Evolutionary conservation across 2,113 vertebrate genomes (phyloP), one percentile per base, ranked within the genome.

Genomic region (Phalacrocorax carbo): DNA sequence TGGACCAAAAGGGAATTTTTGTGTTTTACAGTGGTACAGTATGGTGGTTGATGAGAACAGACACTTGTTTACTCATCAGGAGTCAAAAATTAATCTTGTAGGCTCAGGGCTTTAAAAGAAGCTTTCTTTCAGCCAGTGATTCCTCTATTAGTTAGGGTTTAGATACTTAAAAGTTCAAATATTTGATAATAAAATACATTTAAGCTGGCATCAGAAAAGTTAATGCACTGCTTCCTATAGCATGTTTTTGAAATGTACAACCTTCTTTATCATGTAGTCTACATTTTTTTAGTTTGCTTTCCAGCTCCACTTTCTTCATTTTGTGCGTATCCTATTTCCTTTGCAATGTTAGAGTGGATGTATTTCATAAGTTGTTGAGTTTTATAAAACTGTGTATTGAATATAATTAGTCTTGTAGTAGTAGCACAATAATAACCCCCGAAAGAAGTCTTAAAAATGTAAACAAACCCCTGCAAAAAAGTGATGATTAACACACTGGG

Each of bases 61-160:
- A 46, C 73, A 81, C 86, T 96, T 94, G 89, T 90, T 93, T 88
- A 93, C 94, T 91, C 87, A 92, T 89, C 30, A 34, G 40, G 58
- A 89, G 80, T 94, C 65, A 94, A 96, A 98, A 98, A 96, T 54
- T 94, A 94, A 95, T 95, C 58, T 76, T 77, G 51, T 44, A 72
- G 83, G 72, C 58, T 96, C 65, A 89, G 52, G 44, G 42, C 44
- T 90, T 83, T 92, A 88, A 95, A 86, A 86, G 90, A 95, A 89
- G 64, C 66, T 95, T 92, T 86, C 90, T 95, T 96, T 95, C 93
- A 93, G 95, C 87, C 90, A 92, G 92, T 90, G 94, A 97, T 95
- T 97, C 90, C 86, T 86, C 97, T 94, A 98, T 97, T 97, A 97
- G 73, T 97, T 97, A 93, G 88, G 90, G 82, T 58, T 95, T 96